phyloP scores from a whole-genome alignment of 1,140 invertebrate genomes.

The Portunus trituberculatus region DNA sequence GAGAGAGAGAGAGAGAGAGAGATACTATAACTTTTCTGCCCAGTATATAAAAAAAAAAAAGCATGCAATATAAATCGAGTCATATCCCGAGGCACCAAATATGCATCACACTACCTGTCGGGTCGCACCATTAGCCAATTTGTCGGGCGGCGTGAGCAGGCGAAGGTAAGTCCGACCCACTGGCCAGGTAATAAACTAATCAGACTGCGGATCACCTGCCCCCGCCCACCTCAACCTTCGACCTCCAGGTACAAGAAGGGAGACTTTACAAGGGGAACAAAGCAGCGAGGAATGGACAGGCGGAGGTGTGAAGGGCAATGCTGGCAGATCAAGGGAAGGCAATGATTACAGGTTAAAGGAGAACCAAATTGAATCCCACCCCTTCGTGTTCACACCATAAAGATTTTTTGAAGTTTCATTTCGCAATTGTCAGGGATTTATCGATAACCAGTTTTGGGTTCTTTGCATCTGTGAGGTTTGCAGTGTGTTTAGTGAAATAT shows the following conservation, averaged over 20 bases:
- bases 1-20: conserved; percentile 10
- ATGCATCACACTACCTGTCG: neutral
- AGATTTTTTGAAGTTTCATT: neutral
- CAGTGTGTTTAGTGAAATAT: no score
- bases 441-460: neutral
- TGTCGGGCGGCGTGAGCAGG: neutral
- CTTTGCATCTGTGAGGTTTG: neutral
- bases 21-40: neutral
- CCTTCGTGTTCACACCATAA: neutral
- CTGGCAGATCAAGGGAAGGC: neutral
- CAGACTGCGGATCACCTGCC: neutral
- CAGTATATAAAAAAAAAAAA: neutral
- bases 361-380: neutral
- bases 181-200: conserved; percentile 23
- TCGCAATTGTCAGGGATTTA: neutral
- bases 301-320: neutral
- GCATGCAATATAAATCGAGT: neutral
- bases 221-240: neutral
- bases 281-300: neutral
- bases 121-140: neutral
- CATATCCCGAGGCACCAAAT: neutral
- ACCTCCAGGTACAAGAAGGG: neutral
- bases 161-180: neutral
- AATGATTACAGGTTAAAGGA: neutral
- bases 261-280: neutral